Base-by-base conservation (phyloP, 2,888 invertebrate genomes). In the Petrolisthes cinctipes region DNA sequence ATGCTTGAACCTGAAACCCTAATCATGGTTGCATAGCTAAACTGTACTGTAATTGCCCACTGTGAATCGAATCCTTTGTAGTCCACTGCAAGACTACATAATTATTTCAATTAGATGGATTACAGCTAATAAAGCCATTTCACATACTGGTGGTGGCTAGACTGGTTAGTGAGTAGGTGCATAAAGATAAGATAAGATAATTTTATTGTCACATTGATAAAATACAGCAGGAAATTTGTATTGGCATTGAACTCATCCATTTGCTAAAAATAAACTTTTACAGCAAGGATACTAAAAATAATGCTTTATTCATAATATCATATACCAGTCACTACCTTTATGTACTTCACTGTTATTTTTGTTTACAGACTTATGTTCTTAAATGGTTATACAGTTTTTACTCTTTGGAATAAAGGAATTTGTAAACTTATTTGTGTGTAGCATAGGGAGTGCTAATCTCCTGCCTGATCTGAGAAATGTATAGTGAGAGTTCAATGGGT, bases 321-420 rank as follows among this genome's bases (percentile, higher is more conserved):
- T 37, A 37, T 37, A 37, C 37, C 37, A 37, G 37, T 37, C 37
- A 37, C 37, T 37, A 37, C n/a, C 14, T 14, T 17, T n/a, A 68
- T 17, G 68, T 5, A 68, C 68, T n/a, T 17, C 20, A 75, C 17
- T 20, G 20, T 20, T n/a, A 75, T 20, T 23, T 11, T 75, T 23
- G 9, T 75, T 75, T 20, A 75, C 75, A 75, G 37, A 23, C 37
- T 20, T 14, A 23, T 4, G 75, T 20, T 75, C n/a, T 20, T 75
- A 75, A 75, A 75, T 23, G 14, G 23, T 14, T 75, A 20, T 75
- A 75, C 9, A 75, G 75, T 75, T 75, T 75, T 75, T 75, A 75
- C 75, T 75, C 37, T 75, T 75, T 75, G 75, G 75, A 75, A 75
- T 75, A 75, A 75, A n/a, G 20, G 14, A 75, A 14, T 75, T 75